These are phyloP conservation scores for Leptoteleia sp. DNA, from an alignment of 1,140 invertebrate genomes.

Conservation along the genomic window DNA sequence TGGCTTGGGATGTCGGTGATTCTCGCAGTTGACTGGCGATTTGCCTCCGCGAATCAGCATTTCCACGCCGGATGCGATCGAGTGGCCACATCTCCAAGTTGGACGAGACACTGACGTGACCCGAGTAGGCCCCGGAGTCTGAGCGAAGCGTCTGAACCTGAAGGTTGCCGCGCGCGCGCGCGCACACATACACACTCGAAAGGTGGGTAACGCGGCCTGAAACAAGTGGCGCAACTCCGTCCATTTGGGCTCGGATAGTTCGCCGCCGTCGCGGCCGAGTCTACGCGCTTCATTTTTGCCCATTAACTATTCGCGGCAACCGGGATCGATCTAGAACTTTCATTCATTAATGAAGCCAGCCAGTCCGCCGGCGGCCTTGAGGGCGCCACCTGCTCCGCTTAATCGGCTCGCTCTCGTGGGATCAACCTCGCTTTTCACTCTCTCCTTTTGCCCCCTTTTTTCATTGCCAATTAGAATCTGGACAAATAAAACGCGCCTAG, in stretches of 20 bases:
- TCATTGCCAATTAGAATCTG: no score
- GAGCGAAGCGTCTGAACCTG: no score
- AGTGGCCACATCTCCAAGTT: no score
- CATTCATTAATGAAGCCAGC: conserved; percentile 14
- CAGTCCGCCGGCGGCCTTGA: conserved; percentile 1
- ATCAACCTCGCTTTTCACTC: conserved; percentile 4
- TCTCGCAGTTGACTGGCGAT: conserved; percentile 29
- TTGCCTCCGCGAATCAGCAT: neutral
- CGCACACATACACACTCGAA: neutral
- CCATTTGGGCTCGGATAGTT: neutral
- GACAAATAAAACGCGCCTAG: no score
- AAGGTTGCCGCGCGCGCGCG: no score
- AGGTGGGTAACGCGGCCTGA: conserved; percentile 20
- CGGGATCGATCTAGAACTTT: conserved; percentile 27
- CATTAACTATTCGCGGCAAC: conserved; percentile 1
- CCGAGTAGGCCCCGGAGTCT: no score
- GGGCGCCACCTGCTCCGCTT: conserved; percentile 38
- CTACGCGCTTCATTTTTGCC: conserved; percentile 5
- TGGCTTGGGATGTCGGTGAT: conserved; percentile 11
- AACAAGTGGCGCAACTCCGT: neutral
- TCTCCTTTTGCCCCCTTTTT: no score
- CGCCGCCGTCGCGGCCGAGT: neutral
- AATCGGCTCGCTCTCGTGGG: neutral
- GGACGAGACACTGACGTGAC: no score
- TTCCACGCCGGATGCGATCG: no score